These are phyloP conservation scores for Rhopalosiphum padi DNA, from an alignment of 1,140 invertebrate species.

Conservation along the genomic window DNA sequence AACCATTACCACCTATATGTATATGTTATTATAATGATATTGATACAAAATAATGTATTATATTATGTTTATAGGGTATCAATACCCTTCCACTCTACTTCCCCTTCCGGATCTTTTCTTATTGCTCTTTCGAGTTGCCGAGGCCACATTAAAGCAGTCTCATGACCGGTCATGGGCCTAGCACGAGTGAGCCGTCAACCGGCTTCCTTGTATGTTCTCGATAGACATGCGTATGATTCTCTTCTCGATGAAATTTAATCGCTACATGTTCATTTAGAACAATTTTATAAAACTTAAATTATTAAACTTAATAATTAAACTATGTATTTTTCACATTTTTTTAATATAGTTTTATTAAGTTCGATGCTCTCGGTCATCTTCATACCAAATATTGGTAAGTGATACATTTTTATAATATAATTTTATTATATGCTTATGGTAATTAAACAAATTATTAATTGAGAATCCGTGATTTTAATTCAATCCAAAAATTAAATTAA, in stretches of 20 bases:
- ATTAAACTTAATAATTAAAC: not conserved
- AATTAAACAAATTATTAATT: not conserved
- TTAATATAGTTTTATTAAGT: not conserved
- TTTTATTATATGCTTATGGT: not conserved
- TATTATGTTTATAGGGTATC: constrained; percentile 17
- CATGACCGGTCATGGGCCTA: constrained; percentile 53
- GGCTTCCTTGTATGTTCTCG: constrained; percentile 54
- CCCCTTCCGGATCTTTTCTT: constrained; percentile 47
- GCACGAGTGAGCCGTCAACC: constrained; percentile 57
- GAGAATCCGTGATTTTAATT: not conserved
- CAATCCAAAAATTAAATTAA: not conserved
- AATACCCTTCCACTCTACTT: constrained; percentile 47
- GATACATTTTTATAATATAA: not conserved
- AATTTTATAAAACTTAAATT: not conserved
- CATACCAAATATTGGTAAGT: constrained; percentile 36
- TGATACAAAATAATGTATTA: not conserved
- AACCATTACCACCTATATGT: not conserved
- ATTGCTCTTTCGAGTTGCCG: constrained; percentile 16
- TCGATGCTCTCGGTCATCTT: not conserved
- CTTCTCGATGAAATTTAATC: not conserved
- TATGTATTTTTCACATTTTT: not conserved
- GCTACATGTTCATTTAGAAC: not conserved
- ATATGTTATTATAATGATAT: not conserved
- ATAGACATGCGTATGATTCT: constrained; percentile 3
- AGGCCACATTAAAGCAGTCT: constrained; percentile 51